Base-by-base conservation (phyloP, 2,113 vertebrate genomes). In the Tor tambroides region DNA sequence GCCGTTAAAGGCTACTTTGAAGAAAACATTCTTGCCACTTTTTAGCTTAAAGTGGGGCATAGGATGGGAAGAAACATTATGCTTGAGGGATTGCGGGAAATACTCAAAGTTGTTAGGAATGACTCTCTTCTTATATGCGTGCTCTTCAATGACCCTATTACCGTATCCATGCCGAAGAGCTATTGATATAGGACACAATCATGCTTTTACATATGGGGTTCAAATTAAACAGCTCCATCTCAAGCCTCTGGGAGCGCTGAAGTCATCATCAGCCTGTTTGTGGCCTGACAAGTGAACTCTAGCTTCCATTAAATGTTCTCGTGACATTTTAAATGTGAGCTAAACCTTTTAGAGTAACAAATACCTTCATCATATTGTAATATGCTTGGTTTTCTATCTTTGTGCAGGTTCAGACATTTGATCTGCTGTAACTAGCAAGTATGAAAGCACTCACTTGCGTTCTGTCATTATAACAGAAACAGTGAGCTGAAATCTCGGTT, bases 31-130 rank as follows among this genome's bases (percentile, higher is more conserved):
- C 32, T 59, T 69, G 59, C 11, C 69, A 81, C 61, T 83, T 88
- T 83, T 79, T 86, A 79, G 63, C 35, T 59, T 86, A 59, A 78
- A 80, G 21, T 80, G 14, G 32, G 32, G 43, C 2, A 19, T 63
- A 43, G 43, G 65, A 83, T 43, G 49, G 71, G 79, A 77, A 86
- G 72, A 78, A 80, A 54, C 71, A 74, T 78, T 87, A 56, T 54
- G 74, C 54, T 63, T 79, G 4, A 77, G 83, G 83, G 63, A 63
- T 83, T 80, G 21, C 43, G 17, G 38, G 82, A 74, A 82, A 76
- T 63, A 30, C 21, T 80, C 54, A 2, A n/a, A 17, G 69, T 63
- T 81, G 67, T 88, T 54, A 54, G 71, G 69, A 54, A 61, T 30
- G 54, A 51, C 67, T 72, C 77, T 43, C 9, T n/a, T 41, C 32